Evolutionary conservation across 2,113 vertebrate species (phyloP).

Genomic region (Setophaga petechia): DNA sequence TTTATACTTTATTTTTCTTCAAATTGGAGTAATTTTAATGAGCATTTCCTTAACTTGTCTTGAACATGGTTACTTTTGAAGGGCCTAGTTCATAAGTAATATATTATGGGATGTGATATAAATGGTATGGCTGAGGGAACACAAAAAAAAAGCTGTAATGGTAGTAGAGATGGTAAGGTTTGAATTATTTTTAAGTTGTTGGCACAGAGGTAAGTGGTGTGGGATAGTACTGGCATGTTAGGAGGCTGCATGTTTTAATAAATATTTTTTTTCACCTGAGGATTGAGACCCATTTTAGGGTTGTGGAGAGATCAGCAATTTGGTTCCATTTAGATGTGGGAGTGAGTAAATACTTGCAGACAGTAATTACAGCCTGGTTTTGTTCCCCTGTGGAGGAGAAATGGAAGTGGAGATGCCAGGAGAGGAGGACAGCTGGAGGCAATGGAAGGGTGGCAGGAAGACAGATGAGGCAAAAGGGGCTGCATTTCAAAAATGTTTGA

Average conservation of each 20-base stretch:
- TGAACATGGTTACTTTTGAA: background rate
- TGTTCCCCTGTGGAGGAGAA: background rate
- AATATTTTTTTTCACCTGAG: background rate
- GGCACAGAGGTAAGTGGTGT: no score
- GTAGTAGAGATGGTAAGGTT: background rate
- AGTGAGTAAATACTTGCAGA: background rate
- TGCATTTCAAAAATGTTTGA: constrained; percentile 1
- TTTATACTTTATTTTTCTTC: background rate
- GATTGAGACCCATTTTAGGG: background rate
- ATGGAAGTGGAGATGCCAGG: background rate
- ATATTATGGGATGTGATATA: background rate
- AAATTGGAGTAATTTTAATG: background rate
- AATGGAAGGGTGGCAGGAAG: background rate
- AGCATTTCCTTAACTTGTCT: background rate
- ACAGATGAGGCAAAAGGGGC: background rate
- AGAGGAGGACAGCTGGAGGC: background rate
- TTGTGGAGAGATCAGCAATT: background rate
- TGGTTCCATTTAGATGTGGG: background rate
- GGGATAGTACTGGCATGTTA: background rate
- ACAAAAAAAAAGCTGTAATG: background rate
- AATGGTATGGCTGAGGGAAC: background rate
- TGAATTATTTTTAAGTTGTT: background rate
- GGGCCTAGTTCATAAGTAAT: background rate
- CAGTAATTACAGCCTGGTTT: background rate
- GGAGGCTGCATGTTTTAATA: background rate